phyloP scores from a whole-genome alignment of 2,113 vertebrate genomes.

The Puntigrus tetrazona region DNA sequence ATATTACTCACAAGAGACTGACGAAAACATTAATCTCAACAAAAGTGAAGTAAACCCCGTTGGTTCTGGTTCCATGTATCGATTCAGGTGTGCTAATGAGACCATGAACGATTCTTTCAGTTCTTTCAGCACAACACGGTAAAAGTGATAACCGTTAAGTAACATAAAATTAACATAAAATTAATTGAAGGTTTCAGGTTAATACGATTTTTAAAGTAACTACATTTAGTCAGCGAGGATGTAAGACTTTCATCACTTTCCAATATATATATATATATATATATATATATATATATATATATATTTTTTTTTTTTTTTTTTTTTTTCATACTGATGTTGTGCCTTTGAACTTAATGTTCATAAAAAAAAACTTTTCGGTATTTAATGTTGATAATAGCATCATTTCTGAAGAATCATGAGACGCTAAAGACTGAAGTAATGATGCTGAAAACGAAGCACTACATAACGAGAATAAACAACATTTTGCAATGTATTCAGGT shows the following conservation, averaged over 20 bases:
- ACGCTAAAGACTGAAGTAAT: not conserved
- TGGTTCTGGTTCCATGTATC: not conserved
- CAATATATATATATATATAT: too few relatives aligned
- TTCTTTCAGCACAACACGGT: too few relatives aligned
- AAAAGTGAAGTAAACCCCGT: not conserved
- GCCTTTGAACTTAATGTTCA: not conserved
- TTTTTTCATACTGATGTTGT: not conserved
- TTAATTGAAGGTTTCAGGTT: not conserved
- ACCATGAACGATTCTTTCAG: not conserved
- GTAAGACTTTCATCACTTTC: not conserved
- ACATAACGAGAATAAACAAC: not conserved
- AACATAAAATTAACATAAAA: too few relatives aligned
- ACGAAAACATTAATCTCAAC: not conserved
- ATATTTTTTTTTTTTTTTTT: too few relatives aligned
- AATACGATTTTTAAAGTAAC: not conserved
- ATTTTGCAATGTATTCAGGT: not conserved
- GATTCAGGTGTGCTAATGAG: not conserved
- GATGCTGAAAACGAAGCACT: not conserved
- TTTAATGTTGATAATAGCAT: too few relatives aligned
- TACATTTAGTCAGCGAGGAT: not conserved
- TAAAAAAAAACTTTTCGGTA: too few relatives aligned
- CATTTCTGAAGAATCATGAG: not conserved
- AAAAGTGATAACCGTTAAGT: too few relatives aligned
- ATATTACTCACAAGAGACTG: not conserved
- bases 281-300: too few relatives aligned